Evolutionary conservation across 2,797 vertebrate genomes (phyloP), one percentile per base, ranked within the genome.

Genomic region (Acestrorhynchus altus): DNA sequence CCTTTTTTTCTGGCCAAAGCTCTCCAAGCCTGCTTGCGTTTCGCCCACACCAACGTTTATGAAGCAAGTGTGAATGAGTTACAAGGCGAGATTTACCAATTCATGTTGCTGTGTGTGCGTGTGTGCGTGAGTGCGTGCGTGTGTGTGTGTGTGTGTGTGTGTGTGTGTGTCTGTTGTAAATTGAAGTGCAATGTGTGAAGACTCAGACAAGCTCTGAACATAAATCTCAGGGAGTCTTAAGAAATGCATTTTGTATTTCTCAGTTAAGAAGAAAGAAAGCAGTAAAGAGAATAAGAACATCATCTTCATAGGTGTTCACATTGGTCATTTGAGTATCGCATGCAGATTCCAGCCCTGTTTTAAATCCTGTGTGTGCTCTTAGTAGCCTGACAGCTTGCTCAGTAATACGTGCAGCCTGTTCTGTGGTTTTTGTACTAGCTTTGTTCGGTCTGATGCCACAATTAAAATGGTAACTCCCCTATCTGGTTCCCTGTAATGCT

Each of bases 381-480:
- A 6, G 20, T 24, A 26, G n/a, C 57, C 20, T 39, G 68, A 57
- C 54, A 65, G 64, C 49, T 39, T 35, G 26, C 28, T 65, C 72
- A 56, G 65, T 42, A 56, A 75, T 65, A 72, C 76, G 44, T 65
- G 72, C 18, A 35, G 52, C 54, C 74, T 61, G 13, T 71, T 74
- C 61, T 42, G 18, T 59, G 70, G 42, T 67, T 77, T 65, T 42
- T 67, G 60, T 56, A 49, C 71, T 39, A 46, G 44, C 28, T 79
- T 57, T 67, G 71, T 65, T 76, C 66, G 69, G 35, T 64, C 42
- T 60, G 63, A 76, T 75, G 70, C 67, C 40, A 51, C 77, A 80
- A 69, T 82, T 78, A 65, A 75, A 84, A 78, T 28, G 40, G 61
- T 49, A 76, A 52, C 72, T 60, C 72, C 57, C 66, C 67, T 60